A percentile compares a stretch with the other conserved stretches of the same genome.
Evolutionary conservation across 2,113 vertebrate genomes (phyloP).

Genomic region (Actenoides lindsayi): DNA sequence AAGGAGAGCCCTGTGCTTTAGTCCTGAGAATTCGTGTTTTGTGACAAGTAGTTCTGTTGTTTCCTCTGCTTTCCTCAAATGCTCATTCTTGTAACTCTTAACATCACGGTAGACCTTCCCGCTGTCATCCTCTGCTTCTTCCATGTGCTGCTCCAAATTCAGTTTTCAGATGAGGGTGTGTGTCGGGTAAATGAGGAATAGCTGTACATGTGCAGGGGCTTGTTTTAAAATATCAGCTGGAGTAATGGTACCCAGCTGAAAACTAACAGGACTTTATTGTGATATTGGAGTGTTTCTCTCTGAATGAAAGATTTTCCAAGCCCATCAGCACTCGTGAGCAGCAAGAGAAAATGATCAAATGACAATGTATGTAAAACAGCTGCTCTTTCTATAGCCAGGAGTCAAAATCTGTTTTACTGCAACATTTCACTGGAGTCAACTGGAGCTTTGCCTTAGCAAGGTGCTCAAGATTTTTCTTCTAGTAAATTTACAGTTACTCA

Average conservation of each 20-base stretch:
- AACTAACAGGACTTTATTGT: neutral
- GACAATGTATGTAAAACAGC: neutral
- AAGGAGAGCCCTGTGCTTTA: neutral
- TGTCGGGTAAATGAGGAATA: neutral
- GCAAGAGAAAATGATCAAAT: conserved; percentile 9
- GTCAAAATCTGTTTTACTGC: neutral
- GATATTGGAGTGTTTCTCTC: neutral
- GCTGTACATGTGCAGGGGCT: neutral
- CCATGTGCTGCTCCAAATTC: neutral
- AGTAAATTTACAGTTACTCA: conserved; percentile 47
- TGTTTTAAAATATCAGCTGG: neutral
- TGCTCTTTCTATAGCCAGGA: conserved; percentile 1
- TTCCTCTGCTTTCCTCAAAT: neutral
- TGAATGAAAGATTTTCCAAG: neutral
- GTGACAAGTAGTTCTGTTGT: neutral
- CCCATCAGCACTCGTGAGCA: neutral
- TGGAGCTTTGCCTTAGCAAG: conserved; percentile 50
- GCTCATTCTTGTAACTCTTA: neutral
- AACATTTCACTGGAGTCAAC: conserved; percentile 1
- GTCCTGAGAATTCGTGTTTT: neutral
- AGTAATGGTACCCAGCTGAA: neutral
- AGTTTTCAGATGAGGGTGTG: neutral
- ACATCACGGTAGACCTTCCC: fast-evolving
- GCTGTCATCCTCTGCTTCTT: neutral
- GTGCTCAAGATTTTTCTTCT: conserved; percentile 25